These are phyloP conservation scores for Acipenser transmontanus DNA, from an alignment of 2,797 vertebrate genomes.

Conservation along the genomic window DNA sequence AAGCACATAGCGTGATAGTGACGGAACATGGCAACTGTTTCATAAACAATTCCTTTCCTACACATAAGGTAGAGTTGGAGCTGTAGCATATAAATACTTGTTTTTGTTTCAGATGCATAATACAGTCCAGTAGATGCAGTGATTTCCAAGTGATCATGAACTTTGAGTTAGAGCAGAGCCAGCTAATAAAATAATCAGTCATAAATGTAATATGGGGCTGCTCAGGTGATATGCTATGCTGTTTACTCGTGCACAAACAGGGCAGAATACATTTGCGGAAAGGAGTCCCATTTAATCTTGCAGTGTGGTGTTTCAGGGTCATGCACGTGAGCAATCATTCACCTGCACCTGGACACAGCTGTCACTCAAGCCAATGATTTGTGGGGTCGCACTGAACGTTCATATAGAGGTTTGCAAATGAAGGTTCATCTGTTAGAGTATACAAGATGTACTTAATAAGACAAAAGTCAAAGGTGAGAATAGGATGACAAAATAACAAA, in stretches of 20 bases:
- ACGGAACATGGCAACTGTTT: no score
- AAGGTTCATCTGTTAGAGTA: background rate
- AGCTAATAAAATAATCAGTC: conserved; percentile 9
- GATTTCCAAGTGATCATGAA: conserved; percentile 1
- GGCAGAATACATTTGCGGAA: background rate
- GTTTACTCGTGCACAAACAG: conserved; percentile 4
- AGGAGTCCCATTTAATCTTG: conserved; percentile 1
- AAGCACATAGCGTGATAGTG: no score
- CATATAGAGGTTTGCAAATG: background rate
- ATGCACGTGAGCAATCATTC: background rate
- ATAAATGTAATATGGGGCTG: conserved; percentile 2
- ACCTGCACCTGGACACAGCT: background rate
- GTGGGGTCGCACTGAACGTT: background rate
- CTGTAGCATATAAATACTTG: no score
- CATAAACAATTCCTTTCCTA: no score
- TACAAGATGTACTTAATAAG: no score
- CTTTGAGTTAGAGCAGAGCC: background rate
- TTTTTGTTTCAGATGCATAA: no score
- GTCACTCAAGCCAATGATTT: conserved; percentile 5
- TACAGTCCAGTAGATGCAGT: background rate
- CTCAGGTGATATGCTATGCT: conserved; percentile 2
- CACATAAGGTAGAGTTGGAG: no score
- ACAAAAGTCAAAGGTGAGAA: no score
- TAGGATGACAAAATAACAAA: no score
- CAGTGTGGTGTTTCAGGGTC: background rate